Base-by-base conservation (phyloP, 2,113 vertebrate genomes). In the Myrmecobius fasciatus region DNA sequence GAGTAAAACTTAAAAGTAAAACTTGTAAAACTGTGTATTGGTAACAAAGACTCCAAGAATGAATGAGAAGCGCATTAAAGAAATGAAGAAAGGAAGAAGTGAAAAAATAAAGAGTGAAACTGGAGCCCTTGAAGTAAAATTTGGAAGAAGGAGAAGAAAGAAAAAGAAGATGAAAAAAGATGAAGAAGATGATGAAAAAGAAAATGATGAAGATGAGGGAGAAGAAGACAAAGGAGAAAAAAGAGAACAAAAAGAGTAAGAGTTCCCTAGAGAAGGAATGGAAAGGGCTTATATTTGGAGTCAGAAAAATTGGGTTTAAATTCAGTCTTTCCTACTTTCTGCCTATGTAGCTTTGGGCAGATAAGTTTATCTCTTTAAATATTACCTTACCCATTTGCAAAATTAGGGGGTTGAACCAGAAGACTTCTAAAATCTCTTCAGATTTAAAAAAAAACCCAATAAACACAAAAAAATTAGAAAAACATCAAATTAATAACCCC, bases 131-230 rank as follows among this genome's bases (percentile, higher is more conserved):
- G 36, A 75, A 36, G 12, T 17, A n/a, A n/a, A 75, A 17, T 75
- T n/a, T 75, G 60, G 31, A n/a, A 75, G 36, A 20, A 75, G 36
- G 0, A 75, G 36, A 5, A 75, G 5, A 4, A 75, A 14, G 4
- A 36, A 2, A 1, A 36, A 3, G 28, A 36, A 1, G 28, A 14
- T n/a, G n/a, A n/a, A n/a, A n/a, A 3, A 28, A 31, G 1, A 25
- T n/a, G 10, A 28, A 31, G 28, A 6, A 17, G 3, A 6, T 5
- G 14, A 3, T n/a, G 14, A 26, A 26, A 10, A 31, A 60, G 26
- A 31, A 12, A 10, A 12, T 36, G 9, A 31, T 12, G 54, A 56
- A 56, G 8, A 28, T 9, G 26, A 56, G 3, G 25, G 28, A 56
- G 53, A 52, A 52, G 22, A 14, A 67, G 31, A 67, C 31, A 6